phyloP scores from a whole-genome alignment of 2,888 invertebrate species.

The Hypena proboscidalis region DNA sequence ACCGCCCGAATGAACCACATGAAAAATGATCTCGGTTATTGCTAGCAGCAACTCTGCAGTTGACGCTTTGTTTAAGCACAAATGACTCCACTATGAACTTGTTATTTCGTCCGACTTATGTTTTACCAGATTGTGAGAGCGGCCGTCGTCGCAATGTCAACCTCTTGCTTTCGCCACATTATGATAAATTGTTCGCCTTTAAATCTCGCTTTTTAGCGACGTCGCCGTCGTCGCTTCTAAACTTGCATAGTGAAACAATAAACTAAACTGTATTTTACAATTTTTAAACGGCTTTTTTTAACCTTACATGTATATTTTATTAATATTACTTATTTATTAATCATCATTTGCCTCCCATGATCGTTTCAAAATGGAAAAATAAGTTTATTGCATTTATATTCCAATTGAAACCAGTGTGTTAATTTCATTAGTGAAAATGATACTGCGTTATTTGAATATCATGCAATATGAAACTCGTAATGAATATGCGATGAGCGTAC shows the following conservation, averaged over 20 bases:
- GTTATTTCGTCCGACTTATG: conserved; percentile 71
- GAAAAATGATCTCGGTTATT: conserved; percentile 84
- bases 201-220: conserved; percentile 45
- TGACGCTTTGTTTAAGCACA: conserved; percentile 85
- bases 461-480: no score
- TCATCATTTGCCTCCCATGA: no score
- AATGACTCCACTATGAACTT: conserved; percentile 81
- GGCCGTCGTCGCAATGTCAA: conserved; percentile 39
- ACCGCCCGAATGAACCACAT: conserved; percentile 83
- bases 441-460: no score
- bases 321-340: no score
- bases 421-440: no score
- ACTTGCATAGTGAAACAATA: conserved; percentile 8
- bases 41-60: conserved; percentile 81
- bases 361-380: no score
- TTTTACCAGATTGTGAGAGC: conserved; percentile 63
- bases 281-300: no score
- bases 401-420: no score
- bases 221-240: conserved; percentile 25
- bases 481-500: no score
- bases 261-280: not conserved
- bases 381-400: no score
- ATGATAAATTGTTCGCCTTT: conserved; percentile 67
- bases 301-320: no score
- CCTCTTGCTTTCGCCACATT: conserved; percentile 41